Base-by-base conservation (phyloP, 2,797 vertebrate species). In the Oreonectes daqikongensis region DNA sequence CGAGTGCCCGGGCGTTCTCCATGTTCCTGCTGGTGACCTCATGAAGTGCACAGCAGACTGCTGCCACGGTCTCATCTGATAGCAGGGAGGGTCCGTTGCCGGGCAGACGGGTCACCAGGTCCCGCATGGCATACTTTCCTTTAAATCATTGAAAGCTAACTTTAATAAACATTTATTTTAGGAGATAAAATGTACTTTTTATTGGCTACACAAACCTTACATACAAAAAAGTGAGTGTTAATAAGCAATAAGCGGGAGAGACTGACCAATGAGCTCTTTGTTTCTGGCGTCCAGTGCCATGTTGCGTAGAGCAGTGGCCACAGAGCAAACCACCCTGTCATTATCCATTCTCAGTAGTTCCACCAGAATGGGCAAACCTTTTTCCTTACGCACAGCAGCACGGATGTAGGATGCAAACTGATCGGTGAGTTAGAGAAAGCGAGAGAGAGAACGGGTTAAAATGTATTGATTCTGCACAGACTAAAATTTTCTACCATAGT, bases 91-190 rank as follows among this genome's bases (percentile, higher is more conserved):
- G 94, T 0, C 79, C 90, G 53, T 94, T 88, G 0, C 96, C 96
- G 0, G 97, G 97, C 22, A 99, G 94, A 17, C 97, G 94, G 65
- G 95, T 96, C 77, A 98, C 96, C 86, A 99, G 92, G 78, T 99
- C 97, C 72, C 97, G 89, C 97, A 99, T 99, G 17, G 97, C 97
- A 0, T 99, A 99, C 89, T 99, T 99, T 44, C 97, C 97, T 99
- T 81, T 0, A 66, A n/a, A 22, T 70, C 1, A 17, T 1, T 28
- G 17, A 69, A 30, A 60, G 53, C 2, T 42, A 0, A 59, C 20
- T 61, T 67, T 14, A 22, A 46, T 8, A 66, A 69, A 52, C 26
- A 18, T 72, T 59, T 28, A 44, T 66, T 55, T 26, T n/a, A n/a
- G n/a, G 71, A 72, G 20, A 64, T 12, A 52, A 42, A 52, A 18